Conservation (phyloP, 2,888 invertebrate genomes). For the Hanleya hanleyi region DNA sequence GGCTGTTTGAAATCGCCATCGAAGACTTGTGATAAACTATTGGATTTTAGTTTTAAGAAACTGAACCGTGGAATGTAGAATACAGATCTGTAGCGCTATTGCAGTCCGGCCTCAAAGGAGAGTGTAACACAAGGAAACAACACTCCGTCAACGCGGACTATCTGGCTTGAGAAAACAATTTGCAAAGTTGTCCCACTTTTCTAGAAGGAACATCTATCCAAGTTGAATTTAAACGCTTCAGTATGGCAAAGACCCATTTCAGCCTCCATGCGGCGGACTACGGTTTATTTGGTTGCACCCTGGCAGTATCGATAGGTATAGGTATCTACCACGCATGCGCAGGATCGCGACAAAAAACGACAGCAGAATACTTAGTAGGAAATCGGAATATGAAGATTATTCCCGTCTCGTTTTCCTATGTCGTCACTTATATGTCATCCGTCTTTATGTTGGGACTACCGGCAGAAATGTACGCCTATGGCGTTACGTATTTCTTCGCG, state of each 20-base stretch:
- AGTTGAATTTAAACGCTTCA: too few relatives aligned
- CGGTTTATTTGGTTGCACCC: background rate
- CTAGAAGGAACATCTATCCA: too few relatives aligned
- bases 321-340: conserved; percentile 14
- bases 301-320: background rate
- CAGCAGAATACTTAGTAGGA: conserved; percentile 1
- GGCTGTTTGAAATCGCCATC: too few relatives aligned
- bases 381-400: background rate
- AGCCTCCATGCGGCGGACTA: background rate
- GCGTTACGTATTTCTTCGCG: background rate
- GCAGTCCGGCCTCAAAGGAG: too few relatives aligned
- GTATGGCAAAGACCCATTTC: background rate
- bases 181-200: too few relatives aligned
- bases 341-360: conserved; percentile 3
- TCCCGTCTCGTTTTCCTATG: background rate
- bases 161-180: too few relatives aligned
- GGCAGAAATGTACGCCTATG: conserved; percentile 3
- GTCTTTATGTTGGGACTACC: conserved; percentile 10
- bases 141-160: too few relatives aligned
- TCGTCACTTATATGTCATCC: conserved; percentile 6
- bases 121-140: too few relatives aligned
- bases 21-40: too few relatives aligned
- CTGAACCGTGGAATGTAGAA: too few relatives aligned
- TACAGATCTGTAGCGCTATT: too few relatives aligned
- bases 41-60: too few relatives aligned